Base-by-base conservation (phyloP, 2,797 vertebrate genomes). In the Enteromius paludinosus region DNA sequence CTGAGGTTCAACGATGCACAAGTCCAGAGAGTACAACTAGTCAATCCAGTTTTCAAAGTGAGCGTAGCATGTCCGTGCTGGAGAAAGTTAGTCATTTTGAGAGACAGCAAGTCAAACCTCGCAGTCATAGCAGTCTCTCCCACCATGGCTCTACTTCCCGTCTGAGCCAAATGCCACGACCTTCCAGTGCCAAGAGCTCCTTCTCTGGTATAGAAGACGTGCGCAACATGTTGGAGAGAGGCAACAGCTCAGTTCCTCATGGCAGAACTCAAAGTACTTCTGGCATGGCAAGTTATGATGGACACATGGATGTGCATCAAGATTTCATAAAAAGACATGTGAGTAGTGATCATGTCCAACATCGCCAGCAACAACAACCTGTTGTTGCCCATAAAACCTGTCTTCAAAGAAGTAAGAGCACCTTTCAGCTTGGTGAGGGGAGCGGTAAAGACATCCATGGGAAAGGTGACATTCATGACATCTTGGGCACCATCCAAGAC, bases 21-120 rank as follows among this genome's bases (percentile, higher is more conserved):
- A 89, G 85, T 86, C 90, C 93, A 0, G 86, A 91, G 79, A 90
- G 91, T 62, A 33, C 85, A 45, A 82, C 89, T 0, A 87, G 88
- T 59, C 74, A 86, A 54, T 89, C 86, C 61, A 87, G 87, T 86
- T 0, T 62, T 33, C 87, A 87, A 49, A 90, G 86, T 41, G 88
- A 85, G 33, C 93, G 54, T 86, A 93, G 89, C 86, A 94, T 96
- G 88, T 97, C 96, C 0, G 98, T 99, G 79, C 90, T 98, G 84
- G 97, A 99, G 91, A 98, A 97, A 86, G 95, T 99, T 49, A 96
- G 89, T 82, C 94, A 93, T 83, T 96, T 99, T n/a, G 98, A 99
- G 90, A 95, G 94, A 54, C 93, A 97, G 68, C 95, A 93, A 1
- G 92, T 90, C 17, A 89, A 89, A 80, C 95, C 90, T 20, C 91